Percentiles rank a stretch among this genome's conserved stretches.
Conservation (phyloP, 2,888 invertebrate genomes). For the Andrena camellia region DNA sequence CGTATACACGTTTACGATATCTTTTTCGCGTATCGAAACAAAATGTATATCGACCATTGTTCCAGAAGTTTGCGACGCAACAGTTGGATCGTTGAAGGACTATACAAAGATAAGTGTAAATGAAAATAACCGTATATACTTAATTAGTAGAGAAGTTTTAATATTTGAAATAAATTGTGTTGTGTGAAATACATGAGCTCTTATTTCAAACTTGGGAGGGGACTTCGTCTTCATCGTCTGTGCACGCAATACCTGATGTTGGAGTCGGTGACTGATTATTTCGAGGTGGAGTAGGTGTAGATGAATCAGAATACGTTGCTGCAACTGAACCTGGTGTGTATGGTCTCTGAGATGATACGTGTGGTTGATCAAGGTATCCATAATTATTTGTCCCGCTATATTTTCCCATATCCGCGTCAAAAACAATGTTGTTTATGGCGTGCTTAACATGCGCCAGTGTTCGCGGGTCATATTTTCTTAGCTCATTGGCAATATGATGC, state of each 20-base stretch:
- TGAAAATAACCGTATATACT: not conserved
- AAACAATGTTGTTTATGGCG: slow-evolving; percentile 22
- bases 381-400: not conserved
- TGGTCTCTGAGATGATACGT: too few species aligned
- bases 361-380: too few species aligned
- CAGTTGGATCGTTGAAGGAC: not conserved
- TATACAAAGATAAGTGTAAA: not conserved
- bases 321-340: too few species aligned
- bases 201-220: too few species aligned
- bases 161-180: too few species aligned
- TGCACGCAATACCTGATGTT: too few species aligned
- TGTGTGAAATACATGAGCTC: too few species aligned
- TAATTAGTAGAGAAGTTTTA: not conserved
- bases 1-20: not conserved
- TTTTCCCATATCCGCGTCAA: slow-evolving; percentile 19
- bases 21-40: not conserved
- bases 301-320: too few species aligned
- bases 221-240: too few species aligned
- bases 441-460: slow-evolving; percentile 16
- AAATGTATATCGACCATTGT: not conserved
- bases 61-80: not conserved
- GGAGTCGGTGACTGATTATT: too few species aligned
- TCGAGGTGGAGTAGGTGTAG: too few species aligned
- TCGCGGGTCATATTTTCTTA: slow-evolving; percentile 22
- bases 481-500: slow-evolving; percentile 22